Percentiles rank a stretch among this genome's conserved stretches.
Evolutionary conservation across 2,888 invertebrate species (phyloP).

Genomic region (Diaprepes abbreviatus): DNA sequence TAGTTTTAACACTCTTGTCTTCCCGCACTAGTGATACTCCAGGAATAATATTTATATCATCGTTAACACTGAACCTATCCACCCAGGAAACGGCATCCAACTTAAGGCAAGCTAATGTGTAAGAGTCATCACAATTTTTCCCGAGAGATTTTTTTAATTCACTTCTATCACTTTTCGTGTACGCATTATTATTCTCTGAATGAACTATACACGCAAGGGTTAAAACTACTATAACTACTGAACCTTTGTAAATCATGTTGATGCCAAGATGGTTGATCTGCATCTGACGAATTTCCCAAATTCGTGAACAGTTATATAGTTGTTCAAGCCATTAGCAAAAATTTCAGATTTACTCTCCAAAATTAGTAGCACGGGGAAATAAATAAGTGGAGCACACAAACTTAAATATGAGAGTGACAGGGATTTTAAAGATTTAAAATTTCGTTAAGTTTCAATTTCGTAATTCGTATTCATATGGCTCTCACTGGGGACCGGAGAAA

Average conservation of each 20-base stretch:
- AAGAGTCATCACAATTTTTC: constrained; percentile 69
- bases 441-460: constrained; percentile 29
- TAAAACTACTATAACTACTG: not conserved
- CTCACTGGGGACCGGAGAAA: constrained; percentile 10
- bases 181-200: not conserved
- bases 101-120: constrained; percentile 80
- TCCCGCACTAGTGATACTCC: constrained; percentile 80
- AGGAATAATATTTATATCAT: constrained; percentile 76
- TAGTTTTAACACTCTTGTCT: constrained; percentile 67
- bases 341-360: constrained; percentile 7
- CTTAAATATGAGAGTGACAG: constrained; percentile 64
- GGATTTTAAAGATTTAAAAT: constrained; percentile 50
- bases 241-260: not conserved
- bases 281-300: constrained; percentile 51
- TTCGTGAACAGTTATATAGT: constrained; percentile 55
- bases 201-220: not conserved
- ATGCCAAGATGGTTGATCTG: constrained; percentile 1
- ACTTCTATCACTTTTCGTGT: constrained; percentile 37
- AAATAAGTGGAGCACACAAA: constrained; percentile 67
- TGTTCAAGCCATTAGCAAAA: constrained; percentile 47
- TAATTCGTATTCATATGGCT: not conserved
- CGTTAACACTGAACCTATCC: constrained; percentile 76
- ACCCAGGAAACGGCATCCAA: constrained; percentile 79
- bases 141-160: constrained; percentile 58
- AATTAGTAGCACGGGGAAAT: constrained; percentile 51